phyloP scores from a whole-genome alignment of 2,797 vertebrate species.

The Chloroceryle amazona region DNA sequence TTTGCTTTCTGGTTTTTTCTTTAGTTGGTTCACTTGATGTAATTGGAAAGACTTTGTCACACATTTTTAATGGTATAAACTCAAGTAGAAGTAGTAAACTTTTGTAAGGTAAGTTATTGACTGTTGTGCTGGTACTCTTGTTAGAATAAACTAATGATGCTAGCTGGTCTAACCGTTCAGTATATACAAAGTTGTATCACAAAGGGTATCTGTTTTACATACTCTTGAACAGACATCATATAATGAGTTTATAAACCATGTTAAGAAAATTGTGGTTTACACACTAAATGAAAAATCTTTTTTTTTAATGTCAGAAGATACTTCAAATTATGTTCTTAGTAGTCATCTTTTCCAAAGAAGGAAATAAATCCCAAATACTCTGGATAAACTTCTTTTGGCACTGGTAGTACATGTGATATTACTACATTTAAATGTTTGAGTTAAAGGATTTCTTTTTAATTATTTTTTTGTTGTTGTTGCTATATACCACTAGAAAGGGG shows the following conservation, averaged over 20 bases:
- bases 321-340: background rate
- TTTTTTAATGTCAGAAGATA: background rate
- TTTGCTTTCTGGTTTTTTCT: background rate
- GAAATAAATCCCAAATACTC: constrained; percentile 31
- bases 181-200: background rate
- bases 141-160: constrained; percentile 9
- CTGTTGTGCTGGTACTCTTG: background rate
- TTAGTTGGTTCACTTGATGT: background rate
- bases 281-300: background rate
- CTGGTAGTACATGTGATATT: background rate
- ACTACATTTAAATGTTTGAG: constrained; percentile 20
- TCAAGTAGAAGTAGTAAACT: background rate
- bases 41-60: background rate
- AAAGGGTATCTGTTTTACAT: background rate
- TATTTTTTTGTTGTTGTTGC: background rate
- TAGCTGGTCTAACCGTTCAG: background rate
- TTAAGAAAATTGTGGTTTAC: constrained; percentile 40
- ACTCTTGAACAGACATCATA: background rate
- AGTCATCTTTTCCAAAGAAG: constrained; percentile 51
- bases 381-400: constrained; percentile 46
- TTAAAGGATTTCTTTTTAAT: constrained; percentile 40
- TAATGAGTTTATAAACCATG: constrained; percentile 12
- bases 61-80: background rate
- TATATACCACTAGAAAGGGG: background rate
- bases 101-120: constrained; percentile 31